Conservation (phyloP, 2,113 vertebrate species). For the Trichomycterus rosablanca region DNA sequence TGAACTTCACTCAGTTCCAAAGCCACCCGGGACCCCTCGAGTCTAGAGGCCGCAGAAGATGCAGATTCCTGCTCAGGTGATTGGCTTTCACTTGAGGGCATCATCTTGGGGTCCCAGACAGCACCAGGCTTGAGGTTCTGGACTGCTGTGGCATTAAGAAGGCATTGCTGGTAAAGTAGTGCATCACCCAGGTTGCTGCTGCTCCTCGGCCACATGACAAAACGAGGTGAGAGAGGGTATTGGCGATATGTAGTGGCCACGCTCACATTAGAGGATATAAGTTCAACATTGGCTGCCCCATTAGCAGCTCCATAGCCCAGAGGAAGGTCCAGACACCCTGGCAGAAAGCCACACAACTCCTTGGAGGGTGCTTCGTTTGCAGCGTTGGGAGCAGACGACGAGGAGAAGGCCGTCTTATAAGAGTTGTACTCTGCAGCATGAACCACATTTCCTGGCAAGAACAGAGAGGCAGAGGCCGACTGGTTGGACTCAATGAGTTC, state of each 20-base stretch:
- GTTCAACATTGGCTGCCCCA: slow-evolving; percentile 77
- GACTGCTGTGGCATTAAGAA: slow-evolving; percentile 81
- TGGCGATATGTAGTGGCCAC: slow-evolving; percentile 93
- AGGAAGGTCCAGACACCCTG: slow-evolving; percentile 82
- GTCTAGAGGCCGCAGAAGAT: slow-evolving; percentile 57
- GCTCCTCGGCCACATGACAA: slow-evolving; percentile 89
- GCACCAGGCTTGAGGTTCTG: slow-evolving; percentile 82
- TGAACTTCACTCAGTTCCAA: slow-evolving; percentile 60
- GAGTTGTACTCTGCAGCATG: slow-evolving; percentile 83
- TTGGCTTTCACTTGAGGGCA: slow-evolving; percentile 64
- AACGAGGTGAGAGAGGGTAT: slow-evolving; percentile 80
- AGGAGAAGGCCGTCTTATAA: slow-evolving; percentile 80
- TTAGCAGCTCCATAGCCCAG: slow-evolving; percentile 82
- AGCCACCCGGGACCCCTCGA: slow-evolving; percentile 71
- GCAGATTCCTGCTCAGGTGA: slow-evolving; percentile 62
- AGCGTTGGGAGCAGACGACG: slow-evolving; percentile 29
- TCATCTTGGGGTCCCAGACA: slow-evolving; percentile 78
- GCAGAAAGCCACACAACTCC: slow-evolving; percentile 82
- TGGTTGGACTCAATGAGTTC: slow-evolving; percentile 88
- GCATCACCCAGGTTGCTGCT: slow-evolving; percentile 77
- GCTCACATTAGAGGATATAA: slow-evolving; percentile 93
- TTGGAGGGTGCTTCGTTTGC: slow-evolving; percentile 73
- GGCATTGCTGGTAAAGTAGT: slow-evolving; percentile 88
- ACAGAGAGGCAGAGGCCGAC: slow-evolving; percentile 70
- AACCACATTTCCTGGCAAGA: slow-evolving; percentile 77